Evolutionary conservation across 1,140 invertebrate species (phyloP).

Genomic region (Anadara kagoshimensis): DNA sequence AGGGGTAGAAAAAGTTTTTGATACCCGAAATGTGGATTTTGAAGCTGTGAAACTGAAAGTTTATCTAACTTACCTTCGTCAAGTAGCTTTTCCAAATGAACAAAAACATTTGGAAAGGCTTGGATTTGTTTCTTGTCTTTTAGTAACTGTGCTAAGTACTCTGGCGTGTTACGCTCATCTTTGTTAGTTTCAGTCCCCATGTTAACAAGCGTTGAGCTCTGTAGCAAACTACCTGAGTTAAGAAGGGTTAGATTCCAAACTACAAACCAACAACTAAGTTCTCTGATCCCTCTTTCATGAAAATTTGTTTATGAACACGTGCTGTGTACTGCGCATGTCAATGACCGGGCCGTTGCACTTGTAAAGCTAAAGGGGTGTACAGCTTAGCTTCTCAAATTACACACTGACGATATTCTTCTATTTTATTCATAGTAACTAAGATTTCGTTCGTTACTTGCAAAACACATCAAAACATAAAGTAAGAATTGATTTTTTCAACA

Average conservation of each 20-base stretch:
- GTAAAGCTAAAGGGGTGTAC: slow-evolving; percentile 29
- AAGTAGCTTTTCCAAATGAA: slow-evolving; percentile 98
- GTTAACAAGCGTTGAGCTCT: slow-evolving; percentile 63
- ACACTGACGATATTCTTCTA: too few species aligned
- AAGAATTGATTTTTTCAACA: too few species aligned
- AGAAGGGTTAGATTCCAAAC: slow-evolving; percentile 66
- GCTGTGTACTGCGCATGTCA: slow-evolving; percentile 67
- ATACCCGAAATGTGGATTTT: too few species aligned
- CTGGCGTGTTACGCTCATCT: slow-evolving; percentile 78
- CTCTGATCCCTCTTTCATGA: slow-evolving; percentile 60
- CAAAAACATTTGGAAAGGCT: slow-evolving; percentile 99
- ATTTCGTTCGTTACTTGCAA: too few species aligned
- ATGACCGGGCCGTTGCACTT: slow-evolving; percentile 50
- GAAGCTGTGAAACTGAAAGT: too few species aligned
- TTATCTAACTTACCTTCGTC: slow-evolving; percentile 93
- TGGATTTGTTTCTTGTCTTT: slow-evolving; percentile 99
- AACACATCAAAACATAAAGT: too few species aligned
- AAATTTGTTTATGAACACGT: slow-evolving; percentile 73
- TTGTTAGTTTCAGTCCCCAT: slow-evolving; percentile 73
- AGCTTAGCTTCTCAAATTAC: not conserved
- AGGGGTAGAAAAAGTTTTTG: too few species aligned
- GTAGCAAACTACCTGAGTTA: slow-evolving; percentile 64
- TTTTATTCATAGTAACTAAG: too few species aligned
- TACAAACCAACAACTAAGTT: slow-evolving; percentile 63
- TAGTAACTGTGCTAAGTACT: slow-evolving; percentile 99